Conservation (phyloP, 2,113 vertebrate genomes). For the Crotophaga sulcirostris region DNA sequence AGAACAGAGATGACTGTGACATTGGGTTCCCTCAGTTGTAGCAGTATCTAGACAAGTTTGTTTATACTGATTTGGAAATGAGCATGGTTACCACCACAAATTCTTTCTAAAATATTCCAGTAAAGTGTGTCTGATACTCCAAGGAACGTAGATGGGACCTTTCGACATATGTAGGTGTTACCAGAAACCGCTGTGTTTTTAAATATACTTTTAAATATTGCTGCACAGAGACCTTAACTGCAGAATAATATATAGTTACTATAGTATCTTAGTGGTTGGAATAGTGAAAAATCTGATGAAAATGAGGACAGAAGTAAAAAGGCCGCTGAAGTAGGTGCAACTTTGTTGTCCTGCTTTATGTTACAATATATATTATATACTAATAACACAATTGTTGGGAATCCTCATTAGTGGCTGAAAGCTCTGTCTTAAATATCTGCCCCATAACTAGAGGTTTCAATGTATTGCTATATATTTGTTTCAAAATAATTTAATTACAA, state of each 20-base stretch:
- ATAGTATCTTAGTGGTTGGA: not conserved
- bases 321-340: not conserved
- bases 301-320: not conserved
- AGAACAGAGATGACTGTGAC: not conserved
- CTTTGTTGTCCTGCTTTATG: not conserved
- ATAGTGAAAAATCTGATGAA: not conserved
- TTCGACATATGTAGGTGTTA: not conserved
- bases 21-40: not conserved
- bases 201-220: not conserved
- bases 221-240: not conserved
- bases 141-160: not conserved
- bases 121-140: not conserved
- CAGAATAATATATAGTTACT: not conserved
- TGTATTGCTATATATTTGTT: not conserved
- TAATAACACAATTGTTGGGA: not conserved
- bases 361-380: not conserved
- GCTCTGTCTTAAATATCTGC: not conserved
- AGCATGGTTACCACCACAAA: not conserved
- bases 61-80: not conserved
- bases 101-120: not conserved
- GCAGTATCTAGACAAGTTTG: not conserved
- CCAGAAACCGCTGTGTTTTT: not conserved
- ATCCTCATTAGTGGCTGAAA: not conserved
- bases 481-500: not conserved
- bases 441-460: not conserved